A percentile compares a stretch with the other conserved stretches of the same genome.
These are phyloP conservation scores for Mirounga angustirostris DNA, from an alignment of 2,113 vertebrate genomes.

Conservation along the genomic window DNA sequence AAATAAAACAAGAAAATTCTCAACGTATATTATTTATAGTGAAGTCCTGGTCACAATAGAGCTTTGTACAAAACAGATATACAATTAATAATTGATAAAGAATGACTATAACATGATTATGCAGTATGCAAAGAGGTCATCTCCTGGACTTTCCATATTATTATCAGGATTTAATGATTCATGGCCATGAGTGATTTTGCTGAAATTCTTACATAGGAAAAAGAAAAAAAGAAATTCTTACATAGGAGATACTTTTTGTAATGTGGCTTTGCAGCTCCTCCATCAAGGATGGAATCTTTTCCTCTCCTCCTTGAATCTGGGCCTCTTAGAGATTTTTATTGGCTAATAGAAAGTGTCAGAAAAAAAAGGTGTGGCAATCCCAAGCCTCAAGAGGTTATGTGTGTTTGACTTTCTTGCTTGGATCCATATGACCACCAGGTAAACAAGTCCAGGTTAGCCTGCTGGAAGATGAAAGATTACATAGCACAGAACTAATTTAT, in stretches of 20 bases:
- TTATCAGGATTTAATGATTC: neutral
- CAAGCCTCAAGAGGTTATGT: neutral
- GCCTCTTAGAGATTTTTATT: neutral
- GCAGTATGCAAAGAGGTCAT: neutral
- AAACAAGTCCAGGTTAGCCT: neutral
- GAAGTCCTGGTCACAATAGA: neutral
- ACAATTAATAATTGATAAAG: neutral
- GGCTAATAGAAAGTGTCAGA: neutral
- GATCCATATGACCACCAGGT: neutral
- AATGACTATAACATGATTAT: neutral
- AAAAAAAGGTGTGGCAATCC: neutral
- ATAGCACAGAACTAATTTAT: neutral
- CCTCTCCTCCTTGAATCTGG: neutral
- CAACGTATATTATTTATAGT: neutral
- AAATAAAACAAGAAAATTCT: neutral
- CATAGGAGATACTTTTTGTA: neutral
- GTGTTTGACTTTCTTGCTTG: neutral
- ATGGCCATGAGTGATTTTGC: neutral
- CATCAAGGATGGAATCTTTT: neutral
- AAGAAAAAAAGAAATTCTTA: neutral
- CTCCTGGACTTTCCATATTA: neutral
- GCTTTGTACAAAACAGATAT: neutral
- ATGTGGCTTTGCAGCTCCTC: neutral
- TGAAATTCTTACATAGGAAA: neutral
- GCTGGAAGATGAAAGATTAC: neutral